Base-by-base conservation (phyloP, 2,888 invertebrate genomes). In the Tromatobia lineatoria region DNA sequence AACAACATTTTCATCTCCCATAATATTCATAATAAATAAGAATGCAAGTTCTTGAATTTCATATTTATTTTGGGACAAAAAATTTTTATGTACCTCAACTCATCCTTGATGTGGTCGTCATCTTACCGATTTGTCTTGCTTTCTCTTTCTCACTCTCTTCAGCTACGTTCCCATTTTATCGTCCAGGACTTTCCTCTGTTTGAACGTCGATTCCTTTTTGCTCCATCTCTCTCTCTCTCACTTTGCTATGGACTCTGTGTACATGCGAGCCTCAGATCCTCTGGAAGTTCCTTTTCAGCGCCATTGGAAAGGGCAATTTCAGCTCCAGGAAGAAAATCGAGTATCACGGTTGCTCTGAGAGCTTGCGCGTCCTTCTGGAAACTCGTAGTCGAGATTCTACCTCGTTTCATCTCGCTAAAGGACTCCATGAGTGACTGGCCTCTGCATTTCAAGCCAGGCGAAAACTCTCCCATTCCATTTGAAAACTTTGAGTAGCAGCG, bases 91-190 rank as follows among this genome's bases (percentile, higher is more conserved):
- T 4, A 45, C n/a, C 38, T 61, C 18, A 18, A 50, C 25, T 47
- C 8, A 25, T 69, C 61, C 29, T 3, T 71, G 74, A 81, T 70
- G 74, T 78, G 80, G 85, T 86, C 87, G 70, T 86, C 83, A 69
- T 71, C 70, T 77, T 25, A 42, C 18, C 75, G 73, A 61, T 78
- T 38, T 47, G 54, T 54, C 47, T 69, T 80, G 54, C 34, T 61
- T 69, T 45, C 20, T 66, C 34, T 69, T 23, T 64, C 25, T 45
- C 18, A 25, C 23, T 50, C 18, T 25, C 23, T 50, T 38, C 61
- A 7, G 38, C 67, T 57, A 52, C 42, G 15, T 67, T n/a, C 67
- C 25, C 77, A 38, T 34, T 54, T 47, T 59, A 18, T 29, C 25
- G 52, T 38, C 77, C 47, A 73, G 29, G 47, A 59, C 13, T 59